Conservation (phyloP, 2,888 invertebrate genomes). For the Drosophila setosimentum region DNA sequence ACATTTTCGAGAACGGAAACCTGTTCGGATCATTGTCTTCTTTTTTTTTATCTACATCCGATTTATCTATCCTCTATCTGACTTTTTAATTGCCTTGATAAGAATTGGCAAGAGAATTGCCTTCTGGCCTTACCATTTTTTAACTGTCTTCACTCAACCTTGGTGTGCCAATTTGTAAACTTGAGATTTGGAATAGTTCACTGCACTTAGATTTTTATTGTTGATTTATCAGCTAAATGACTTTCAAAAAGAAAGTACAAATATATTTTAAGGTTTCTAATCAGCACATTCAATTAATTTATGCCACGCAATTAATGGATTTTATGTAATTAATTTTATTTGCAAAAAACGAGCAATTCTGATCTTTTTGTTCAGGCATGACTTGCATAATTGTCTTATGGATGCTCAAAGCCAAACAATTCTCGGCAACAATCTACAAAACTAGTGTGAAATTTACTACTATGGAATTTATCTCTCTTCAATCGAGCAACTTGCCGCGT, state of each 20-base stretch:
- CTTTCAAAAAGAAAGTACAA: conserved; percentile 20
- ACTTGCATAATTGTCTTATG: conserved; percentile 27
- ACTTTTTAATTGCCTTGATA: conserved; percentile 25
- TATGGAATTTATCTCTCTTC: conserved; percentile 21
- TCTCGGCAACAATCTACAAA: conserved; percentile 16
- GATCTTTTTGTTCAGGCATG: conserved; percentile 38
- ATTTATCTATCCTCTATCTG: conserved; percentile 15
- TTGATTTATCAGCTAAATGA: conserved; percentile 50
- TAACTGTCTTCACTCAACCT: conserved; percentile 23
- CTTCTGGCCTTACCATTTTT: conserved; percentile 30
- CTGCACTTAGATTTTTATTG: conserved; percentile 1
- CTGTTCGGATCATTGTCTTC: conserved; percentile 28
- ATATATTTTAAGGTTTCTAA: conserved; percentile 12
- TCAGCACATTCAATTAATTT: conserved; percentile 38
- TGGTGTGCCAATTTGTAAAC: background rate
- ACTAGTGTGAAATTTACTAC: conserved; percentile 9
- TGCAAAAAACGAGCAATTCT: conserved; percentile 23
- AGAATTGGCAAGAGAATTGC: conserved; percentile 21
- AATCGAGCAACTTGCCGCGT: conserved; percentile 3
- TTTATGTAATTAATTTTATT: conserved; percentile 53
- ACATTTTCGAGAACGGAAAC: background rate
- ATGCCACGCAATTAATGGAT: conserved; percentile 11
- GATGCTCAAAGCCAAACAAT: conserved; percentile 1
- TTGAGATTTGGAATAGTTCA: conserved; percentile 37
- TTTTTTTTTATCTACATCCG: conserved; percentile 11